Conservation (phyloP, 2,113 vertebrate species). For the Chamaea fasciata region DNA sequence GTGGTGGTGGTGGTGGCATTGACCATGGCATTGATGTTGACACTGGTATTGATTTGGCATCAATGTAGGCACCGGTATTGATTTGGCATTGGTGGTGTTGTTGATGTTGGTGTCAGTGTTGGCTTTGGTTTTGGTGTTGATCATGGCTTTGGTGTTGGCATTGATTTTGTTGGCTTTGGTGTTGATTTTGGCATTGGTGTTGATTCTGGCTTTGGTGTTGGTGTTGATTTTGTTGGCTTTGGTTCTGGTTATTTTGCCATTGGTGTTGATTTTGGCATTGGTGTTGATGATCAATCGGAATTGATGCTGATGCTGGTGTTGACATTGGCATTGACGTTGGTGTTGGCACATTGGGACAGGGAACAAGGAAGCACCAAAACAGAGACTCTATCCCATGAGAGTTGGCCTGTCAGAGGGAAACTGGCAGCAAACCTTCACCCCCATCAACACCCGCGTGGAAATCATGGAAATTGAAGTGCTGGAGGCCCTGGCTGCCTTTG, state of each 20-base stretch:
- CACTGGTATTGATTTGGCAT: neutral
- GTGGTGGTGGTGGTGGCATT: neutral
- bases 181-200: neutral
- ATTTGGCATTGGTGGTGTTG: rapidly evolving
- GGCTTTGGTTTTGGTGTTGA: neutral
- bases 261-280: rapidly evolving
- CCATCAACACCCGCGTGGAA: rapidly evolving
- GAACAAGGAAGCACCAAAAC: neutral
- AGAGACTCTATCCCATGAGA: rapidly evolving
- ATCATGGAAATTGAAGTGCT: neutral
- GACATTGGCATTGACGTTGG: neutral
- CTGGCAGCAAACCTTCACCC: neutral
- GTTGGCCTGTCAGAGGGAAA: rapidly evolving
- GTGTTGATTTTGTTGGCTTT: neutral
- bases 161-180: too few species aligned
- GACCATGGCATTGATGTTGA: rapidly evolving
- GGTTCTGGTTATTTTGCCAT: rapidly evolving
- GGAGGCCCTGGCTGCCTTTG: neutral
- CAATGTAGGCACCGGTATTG: rapidly evolving
- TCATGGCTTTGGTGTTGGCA: rapidly evolving
- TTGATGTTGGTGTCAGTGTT: too few species aligned
- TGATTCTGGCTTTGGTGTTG: rapidly evolving
- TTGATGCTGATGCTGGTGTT: neutral
- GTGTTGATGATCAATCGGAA: neutral
- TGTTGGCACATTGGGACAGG: neutral